These are phyloP conservation scores for Azemiops feae DNA, from an alignment of 2,113 vertebrate genomes.

Conservation along the genomic window DNA sequence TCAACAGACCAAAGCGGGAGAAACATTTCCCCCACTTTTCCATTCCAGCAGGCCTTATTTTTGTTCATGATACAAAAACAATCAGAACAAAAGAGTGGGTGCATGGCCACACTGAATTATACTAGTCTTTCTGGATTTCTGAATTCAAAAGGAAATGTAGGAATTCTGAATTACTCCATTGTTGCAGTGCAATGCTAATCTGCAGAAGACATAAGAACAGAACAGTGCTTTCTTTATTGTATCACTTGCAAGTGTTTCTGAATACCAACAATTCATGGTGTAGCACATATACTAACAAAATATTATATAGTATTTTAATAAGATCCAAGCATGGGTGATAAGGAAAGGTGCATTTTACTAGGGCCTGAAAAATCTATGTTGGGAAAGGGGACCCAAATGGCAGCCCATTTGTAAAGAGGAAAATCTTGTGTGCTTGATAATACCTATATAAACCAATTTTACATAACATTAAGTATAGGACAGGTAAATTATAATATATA, in stretches of 20 bases:
- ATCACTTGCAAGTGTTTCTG: neutral
- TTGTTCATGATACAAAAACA: neutral
- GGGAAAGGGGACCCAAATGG: neutral
- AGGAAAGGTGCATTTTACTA: neutral
- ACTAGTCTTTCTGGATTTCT: neutral
- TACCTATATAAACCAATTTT: neutral
- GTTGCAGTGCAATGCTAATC: neutral
- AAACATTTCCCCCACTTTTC: neutral
- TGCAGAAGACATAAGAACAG: neutral
- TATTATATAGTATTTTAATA: neutral
- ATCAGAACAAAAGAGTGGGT: neutral
- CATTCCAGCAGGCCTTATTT: neutral
- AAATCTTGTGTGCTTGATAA: too few species aligned
- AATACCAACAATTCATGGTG: neutral
- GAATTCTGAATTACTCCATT: slow-evolving; percentile 1
- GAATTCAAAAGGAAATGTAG: neutral
- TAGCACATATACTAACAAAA: neutral
- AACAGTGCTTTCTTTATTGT: neutral
- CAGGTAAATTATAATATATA: neutral
- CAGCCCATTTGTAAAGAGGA: neutral
- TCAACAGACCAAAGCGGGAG: neutral
- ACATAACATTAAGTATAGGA: too few species aligned
- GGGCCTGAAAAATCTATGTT: neutral
- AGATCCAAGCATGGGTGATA: neutral
- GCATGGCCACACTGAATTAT: neutral